These are phyloP conservation scores for Lepidocyrtinus sp. DNA, from an alignment of 2,888 invertebrate genomes.

Conservation along the genomic window DNA sequence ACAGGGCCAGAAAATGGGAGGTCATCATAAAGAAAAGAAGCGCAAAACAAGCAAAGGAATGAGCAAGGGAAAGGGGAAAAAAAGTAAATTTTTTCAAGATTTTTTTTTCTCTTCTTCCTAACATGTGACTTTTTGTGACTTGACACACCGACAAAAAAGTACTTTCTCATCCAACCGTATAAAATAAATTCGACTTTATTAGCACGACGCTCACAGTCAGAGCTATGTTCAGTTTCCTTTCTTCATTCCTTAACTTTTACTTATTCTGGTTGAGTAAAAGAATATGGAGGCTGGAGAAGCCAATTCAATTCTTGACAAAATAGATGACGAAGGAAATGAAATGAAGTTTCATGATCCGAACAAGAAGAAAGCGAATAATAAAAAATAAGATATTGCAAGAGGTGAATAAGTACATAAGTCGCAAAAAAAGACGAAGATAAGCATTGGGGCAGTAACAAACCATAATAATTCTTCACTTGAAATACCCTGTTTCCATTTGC, in stretches of 20 bases:
- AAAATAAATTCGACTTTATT: constrained; percentile 63
- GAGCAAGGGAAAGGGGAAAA: constrained; percentile 9
- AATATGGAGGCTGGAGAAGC: constrained; percentile 14
- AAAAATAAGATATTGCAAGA: constrained; percentile 19
- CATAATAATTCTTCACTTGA: constrained; percentile 25
- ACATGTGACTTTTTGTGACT: constrained; percentile 34
- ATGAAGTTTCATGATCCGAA: constrained; percentile 51
- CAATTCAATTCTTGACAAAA: constrained; percentile 39
- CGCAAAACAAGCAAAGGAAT: constrained; percentile 33
- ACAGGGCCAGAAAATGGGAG: constrained; percentile 2
- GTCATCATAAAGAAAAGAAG: constrained; percentile 14
- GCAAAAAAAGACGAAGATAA: constrained; percentile 27
- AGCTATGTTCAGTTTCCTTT: constrained; percentile 43
- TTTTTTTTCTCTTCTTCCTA: constrained; percentile 30
- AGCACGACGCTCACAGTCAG: constrained; percentile 54
- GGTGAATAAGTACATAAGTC: constrained; percentile 9
- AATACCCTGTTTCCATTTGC: constrained; percentile 11
- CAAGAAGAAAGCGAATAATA: constrained; percentile 35
- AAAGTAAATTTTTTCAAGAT: constrained; percentile 20
- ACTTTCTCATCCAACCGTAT: constrained; percentile 53
- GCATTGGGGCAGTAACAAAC: constrained; percentile 35
- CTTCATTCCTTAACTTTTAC: constrained; percentile 20
- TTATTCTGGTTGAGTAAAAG: constrained; percentile 12
- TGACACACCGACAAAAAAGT: constrained; percentile 41
- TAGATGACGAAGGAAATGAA: constrained; percentile 23